Conservation (phyloP, 2,113 vertebrate species). For the Orthochromis indermauri region DNA sequence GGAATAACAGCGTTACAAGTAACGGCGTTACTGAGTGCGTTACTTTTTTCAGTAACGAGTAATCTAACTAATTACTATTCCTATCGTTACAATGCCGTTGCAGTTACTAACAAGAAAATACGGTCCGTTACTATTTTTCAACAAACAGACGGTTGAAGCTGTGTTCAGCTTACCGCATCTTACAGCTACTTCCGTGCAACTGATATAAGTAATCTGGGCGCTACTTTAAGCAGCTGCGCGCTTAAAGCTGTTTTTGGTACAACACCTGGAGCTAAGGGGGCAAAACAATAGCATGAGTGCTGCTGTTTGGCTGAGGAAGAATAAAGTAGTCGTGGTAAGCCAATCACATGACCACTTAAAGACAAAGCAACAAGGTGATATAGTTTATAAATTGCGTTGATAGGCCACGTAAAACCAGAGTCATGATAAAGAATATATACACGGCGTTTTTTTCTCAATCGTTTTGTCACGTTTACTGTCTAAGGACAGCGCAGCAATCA, state of each 20-base stretch:
- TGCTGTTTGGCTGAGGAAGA: not conserved
- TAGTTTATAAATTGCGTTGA: not conserved
- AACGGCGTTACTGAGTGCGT: not conserved
- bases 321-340: not conserved
- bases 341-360: not conserved
- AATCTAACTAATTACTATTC: not conserved
- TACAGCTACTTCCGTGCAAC: no score
- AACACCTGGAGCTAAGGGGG: not conserved
- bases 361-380: not conserved
- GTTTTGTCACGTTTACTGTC: rapidly evolving
- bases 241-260: not conserved
- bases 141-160: not conserved
- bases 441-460: rapidly evolving
- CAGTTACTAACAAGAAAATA: not conserved
- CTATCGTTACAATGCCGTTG: rapidly evolving
- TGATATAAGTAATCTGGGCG: not conserved
- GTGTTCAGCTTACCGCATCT: not conserved
- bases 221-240: not conserved
- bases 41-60: not conserved
- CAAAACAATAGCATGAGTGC: not conserved
- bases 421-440: not conserved
- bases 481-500: rapidly evolving
- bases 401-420: not conserved
- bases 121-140: not conserved
- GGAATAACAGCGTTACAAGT: not conserved